Evolutionary conservation across 2,113 vertebrate species (phyloP).

Genomic region (Lampris incognitus): DNA sequence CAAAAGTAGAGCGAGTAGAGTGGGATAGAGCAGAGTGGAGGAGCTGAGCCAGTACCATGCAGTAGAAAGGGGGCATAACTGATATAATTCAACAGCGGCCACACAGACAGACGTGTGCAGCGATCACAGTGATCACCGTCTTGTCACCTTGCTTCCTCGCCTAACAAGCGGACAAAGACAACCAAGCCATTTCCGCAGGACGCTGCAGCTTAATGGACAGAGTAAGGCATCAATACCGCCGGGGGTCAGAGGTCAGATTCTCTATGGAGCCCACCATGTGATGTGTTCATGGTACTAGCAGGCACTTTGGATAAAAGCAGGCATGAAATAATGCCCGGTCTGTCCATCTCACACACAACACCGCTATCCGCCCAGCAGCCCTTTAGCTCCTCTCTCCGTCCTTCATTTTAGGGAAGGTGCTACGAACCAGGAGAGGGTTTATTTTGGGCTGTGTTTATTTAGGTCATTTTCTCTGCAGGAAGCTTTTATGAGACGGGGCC

Average conservation of each 20-base stretch:
- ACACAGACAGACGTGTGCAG: conserved; percentile 20
- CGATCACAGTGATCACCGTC: conserved; percentile 6
- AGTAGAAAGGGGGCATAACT: not conserved
- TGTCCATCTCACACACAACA: conserved; percentile 2
- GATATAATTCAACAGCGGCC: conserved; percentile 17
- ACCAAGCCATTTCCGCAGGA: too few relatives aligned
- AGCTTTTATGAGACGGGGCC: conserved; percentile 58
- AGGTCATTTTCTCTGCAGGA: conserved; percentile 52
- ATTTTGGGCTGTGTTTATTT: conserved; percentile 58
- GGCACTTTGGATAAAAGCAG: conserved; percentile 28
- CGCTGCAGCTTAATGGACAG: not conserved
- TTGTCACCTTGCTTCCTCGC: not conserved
- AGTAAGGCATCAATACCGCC: not conserved
- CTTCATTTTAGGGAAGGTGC: conserved; percentile 23
- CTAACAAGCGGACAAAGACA: too few relatives aligned
- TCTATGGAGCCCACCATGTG: conserved; percentile 25
- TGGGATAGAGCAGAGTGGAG: too few relatives aligned
- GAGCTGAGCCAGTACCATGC: too few relatives aligned
- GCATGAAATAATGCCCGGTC: conserved; percentile 33
- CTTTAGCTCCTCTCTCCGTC: not conserved
- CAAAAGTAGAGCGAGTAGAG: too few relatives aligned
- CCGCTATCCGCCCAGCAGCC: conserved; percentile 32
- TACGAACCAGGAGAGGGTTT: conserved; percentile 27
- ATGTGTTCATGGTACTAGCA: conserved; percentile 31
- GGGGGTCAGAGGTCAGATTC: conserved; percentile 25